Conservation (phyloP, 2,888 invertebrate species). For the Branchinecta sandiegonensis region DNA sequence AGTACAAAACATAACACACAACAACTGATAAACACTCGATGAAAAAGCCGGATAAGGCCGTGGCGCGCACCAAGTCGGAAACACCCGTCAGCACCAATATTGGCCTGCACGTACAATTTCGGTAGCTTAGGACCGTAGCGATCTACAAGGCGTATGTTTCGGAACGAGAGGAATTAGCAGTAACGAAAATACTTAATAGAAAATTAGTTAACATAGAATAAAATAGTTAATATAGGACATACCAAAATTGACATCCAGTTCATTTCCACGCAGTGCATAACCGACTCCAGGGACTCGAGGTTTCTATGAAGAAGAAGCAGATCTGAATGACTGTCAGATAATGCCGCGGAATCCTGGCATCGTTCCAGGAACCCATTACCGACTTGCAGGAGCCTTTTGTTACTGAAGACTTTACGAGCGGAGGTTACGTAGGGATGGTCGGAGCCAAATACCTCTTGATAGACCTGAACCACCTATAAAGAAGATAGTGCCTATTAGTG, state of each 20-base stretch:
- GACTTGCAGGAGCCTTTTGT: conserved; percentile 43
- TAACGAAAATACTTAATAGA: not conserved
- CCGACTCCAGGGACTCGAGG: conserved; percentile 51
- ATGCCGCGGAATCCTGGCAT: conserved; percentile 29
- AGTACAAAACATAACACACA: too few species aligned
- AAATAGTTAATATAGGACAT: conserved; percentile 31
- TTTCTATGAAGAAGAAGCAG: conserved; percentile 43
- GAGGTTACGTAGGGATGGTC: conserved; percentile 40
- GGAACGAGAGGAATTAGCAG: too few species aligned
- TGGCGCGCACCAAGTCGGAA: too few species aligned
- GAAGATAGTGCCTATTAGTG: not conserved
- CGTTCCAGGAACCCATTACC: conserved; percentile 47
- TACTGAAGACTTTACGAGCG: conserved; percentile 45
- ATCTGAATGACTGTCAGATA: conserved; percentile 29
- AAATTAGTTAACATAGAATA: not conserved
- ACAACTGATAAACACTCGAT: too few species aligned
- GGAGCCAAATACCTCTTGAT: conserved; percentile 37
- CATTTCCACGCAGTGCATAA: conserved; percentile 73
- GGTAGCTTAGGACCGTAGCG: too few species aligned
- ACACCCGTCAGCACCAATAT: too few species aligned
- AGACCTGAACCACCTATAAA: conserved; percentile 35
- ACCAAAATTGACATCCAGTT: conserved; percentile 85
- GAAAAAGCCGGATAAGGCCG: too few species aligned
- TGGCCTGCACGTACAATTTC: too few species aligned
- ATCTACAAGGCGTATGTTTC: too few species aligned